Evolutionary conservation across 53 echinoderm and acorn worm species (phyloP).

Genomic region (Astropecten irregularis): DNA sequence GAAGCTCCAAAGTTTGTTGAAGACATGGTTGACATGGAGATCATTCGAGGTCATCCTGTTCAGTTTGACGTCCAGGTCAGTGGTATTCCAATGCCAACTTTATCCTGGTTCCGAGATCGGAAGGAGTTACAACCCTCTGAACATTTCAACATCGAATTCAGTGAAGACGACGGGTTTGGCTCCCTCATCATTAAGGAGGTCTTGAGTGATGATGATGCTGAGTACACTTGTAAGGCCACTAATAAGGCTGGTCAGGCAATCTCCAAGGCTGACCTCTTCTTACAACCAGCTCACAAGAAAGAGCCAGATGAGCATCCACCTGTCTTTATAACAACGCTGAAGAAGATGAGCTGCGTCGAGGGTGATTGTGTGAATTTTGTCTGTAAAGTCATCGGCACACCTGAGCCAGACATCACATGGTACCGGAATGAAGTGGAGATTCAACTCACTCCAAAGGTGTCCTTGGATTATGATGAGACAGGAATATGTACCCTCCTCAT

Average conservation of each 20-base stretch:
- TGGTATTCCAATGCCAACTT: slow-evolving; percentile 80
- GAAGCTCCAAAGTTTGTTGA: slow-evolving; percentile 97
- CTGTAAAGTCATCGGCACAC: slow-evolving; percentile 80
- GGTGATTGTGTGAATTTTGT: slow-evolving; percentile 89
- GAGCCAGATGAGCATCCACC: slow-evolving; percentile 78
- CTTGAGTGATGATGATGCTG: slow-evolving; percentile 80
- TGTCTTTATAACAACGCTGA: slow-evolving; percentile 73
- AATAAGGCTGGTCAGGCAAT: slow-evolving; percentile 92
- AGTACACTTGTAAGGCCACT: slow-evolving; percentile 93
- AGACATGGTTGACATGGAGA: slow-evolving; percentile 97
- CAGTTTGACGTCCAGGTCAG: slow-evolving; percentile 96
- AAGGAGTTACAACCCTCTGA: slow-evolving; percentile 79
- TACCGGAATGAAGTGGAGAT: slow-evolving; percentile 81
- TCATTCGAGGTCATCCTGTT: slow-evolving; percentile 90
- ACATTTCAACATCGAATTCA: slow-evolving; percentile 83
- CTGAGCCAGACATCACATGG: slow-evolving; percentile 93
- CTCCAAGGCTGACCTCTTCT: slow-evolving; percentile 90
- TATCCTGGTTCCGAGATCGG: slow-evolving; percentile 88
- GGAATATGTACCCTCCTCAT: slow-evolving; percentile 86
- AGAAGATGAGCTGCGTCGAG: slow-evolving; percentile 64
- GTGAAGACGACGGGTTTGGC: slow-evolving; percentile 85
- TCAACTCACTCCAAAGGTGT: slow-evolving; percentile 65
- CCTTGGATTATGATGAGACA: slow-evolving; percentile 83
- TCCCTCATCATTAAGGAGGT: slow-evolving; percentile 87
- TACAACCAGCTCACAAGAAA: slow-evolving; percentile 82